Evolutionary conservation across 2,797 vertebrate species (phyloP), one percentile per base, ranked within the genome.

Genomic region (Sibirionetta formosa): DNA sequence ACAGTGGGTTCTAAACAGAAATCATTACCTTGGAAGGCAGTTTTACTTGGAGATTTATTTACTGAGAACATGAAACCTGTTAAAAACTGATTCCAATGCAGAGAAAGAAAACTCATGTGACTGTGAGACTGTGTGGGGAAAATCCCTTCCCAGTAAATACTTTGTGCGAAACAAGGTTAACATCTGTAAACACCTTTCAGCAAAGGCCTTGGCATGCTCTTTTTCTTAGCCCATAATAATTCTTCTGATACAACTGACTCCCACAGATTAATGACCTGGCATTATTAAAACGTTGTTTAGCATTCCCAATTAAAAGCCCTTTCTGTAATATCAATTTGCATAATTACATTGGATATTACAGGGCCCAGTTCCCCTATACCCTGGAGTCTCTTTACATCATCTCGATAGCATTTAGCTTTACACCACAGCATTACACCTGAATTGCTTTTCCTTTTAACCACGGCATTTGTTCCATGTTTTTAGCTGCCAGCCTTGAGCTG

Each of bases 261-360:
- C 42, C 61, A 11, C 35, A 57, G 57, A 64, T 26, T 76, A 33
- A 71, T 0, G 18, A 29, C 65, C 68, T 33, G 84, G 46, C 60
- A 14, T 53, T 53, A 46, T 18, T 42, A 75, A 64, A 71, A 81
- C 0, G 40, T 11, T 29, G 3, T 20, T 73, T 11, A 51, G 46
- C 46, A 20, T 13, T 57, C 58, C 44, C 61, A 90, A 48, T 73
- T 90, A 91, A 95, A 85, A 82, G 5, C 54, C 8, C 22, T 78
- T 72, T 50, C 29, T 42, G 8, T 24, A n/a, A 56, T 16, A 40
- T 11, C n/a, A 50, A 38, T 95, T 82, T 84, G 56, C 88, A 53
- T 71, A 88, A 93, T 78, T 53, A 57, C 68, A 40, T 0, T 3
- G 66, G 11, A 3, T 73, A 42, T 69, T 65, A 27, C 7, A 11